Conservation (phyloP, 2,113 vertebrate species). For the Enhydra lutris region DNA sequence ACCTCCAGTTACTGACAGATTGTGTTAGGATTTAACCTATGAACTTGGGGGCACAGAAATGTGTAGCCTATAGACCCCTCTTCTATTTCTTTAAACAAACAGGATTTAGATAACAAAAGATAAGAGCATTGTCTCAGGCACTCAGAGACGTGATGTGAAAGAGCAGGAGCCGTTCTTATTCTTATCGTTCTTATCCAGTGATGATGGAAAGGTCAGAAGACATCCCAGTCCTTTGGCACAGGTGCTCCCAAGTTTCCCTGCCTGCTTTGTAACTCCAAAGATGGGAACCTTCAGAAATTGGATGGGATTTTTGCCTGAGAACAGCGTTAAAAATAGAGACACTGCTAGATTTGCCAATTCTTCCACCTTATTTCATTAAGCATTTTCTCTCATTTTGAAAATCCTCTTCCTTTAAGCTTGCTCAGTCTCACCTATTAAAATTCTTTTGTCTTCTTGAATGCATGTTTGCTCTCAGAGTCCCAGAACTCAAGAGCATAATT, state of each 20-base stretch:
- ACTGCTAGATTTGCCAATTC: not conserved
- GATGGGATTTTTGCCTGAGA: not conserved
- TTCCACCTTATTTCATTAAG: not conserved
- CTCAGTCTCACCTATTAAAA: not conserved
- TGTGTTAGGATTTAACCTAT: not conserved
- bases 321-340: not conserved
- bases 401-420: not conserved
- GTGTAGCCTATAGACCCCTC: not conserved
- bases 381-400: not conserved
- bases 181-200: not conserved
- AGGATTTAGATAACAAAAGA: not conserved
- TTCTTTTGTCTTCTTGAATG: not conserved
- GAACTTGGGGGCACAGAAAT: not conserved
- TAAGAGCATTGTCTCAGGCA: not conserved
- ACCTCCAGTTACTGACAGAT: not conserved
- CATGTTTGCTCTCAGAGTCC: not conserved
- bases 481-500: not conserved
- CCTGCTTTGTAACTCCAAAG: not conserved
- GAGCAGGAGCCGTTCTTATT: not conserved
- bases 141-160: fast-evolving
- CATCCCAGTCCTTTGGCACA: not conserved
- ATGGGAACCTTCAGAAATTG: not conserved
- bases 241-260: not conserved
- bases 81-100: not conserved
- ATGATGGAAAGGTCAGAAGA: not conserved